Evolutionary conservation across 2,113 vertebrate genomes (phyloP).

Genomic region (Etheostoma cragini): DNA sequence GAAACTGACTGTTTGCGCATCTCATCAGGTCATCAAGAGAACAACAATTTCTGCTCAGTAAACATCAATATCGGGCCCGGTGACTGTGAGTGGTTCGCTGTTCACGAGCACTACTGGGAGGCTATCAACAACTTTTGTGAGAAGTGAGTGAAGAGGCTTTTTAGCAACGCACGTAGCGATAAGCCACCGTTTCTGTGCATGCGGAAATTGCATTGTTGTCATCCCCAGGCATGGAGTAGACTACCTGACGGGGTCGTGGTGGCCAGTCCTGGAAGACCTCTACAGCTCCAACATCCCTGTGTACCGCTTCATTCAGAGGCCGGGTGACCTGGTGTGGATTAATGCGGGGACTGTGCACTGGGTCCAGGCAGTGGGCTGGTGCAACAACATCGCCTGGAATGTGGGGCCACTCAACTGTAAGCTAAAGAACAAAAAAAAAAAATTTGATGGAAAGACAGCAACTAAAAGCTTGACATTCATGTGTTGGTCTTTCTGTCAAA

Average conservation of each 20-base stretch:
- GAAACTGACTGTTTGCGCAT: background rate
- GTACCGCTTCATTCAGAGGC: constrained; percentile 94
- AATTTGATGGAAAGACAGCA: background rate
- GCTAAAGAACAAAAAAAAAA: constrained; percentile 32
- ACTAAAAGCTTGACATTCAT: background rate
- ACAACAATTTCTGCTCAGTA: constrained; percentile 95
- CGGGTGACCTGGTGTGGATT: constrained; percentile 94
- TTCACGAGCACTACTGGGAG: constrained; percentile 93
- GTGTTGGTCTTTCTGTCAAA: constrained; percentile 19
- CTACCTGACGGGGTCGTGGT: constrained; percentile 94
- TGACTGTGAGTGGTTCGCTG: constrained; percentile 95
- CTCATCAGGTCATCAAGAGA: constrained; percentile 91
- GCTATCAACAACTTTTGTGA: constrained; percentile 92
- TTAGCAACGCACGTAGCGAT: background rate
- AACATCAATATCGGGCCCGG: constrained; percentile 95
- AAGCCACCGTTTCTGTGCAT: background rate
- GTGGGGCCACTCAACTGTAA: constrained; percentile 93
- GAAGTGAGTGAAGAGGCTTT: constrained; percentile 80
- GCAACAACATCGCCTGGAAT: constrained; percentile 97
- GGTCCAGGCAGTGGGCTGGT: constrained; percentile 96
- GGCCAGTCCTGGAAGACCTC: constrained; percentile 93
- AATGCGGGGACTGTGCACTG: constrained; percentile 94
- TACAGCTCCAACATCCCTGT: constrained; percentile 92
- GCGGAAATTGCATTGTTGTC: constrained; percentile 7
- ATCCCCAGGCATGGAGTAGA: constrained; percentile 89